A percentile compares a stretch with the other conserved stretches of the same genome.
phyloP scores from a whole-genome alignment of 2,113 vertebrate genomes.

The Pica pica region DNA sequence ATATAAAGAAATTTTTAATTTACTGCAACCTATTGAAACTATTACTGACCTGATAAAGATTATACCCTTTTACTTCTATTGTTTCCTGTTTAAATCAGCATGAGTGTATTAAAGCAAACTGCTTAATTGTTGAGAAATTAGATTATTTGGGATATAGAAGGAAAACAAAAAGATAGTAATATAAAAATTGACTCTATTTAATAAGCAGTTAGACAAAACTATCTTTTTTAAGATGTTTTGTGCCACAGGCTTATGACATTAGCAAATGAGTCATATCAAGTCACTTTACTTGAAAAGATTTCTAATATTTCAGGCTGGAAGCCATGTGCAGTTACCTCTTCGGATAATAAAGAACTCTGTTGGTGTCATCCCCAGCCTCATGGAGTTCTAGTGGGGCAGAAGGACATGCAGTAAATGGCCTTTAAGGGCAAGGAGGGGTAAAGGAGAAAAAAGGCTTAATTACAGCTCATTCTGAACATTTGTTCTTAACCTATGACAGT shows the following conservation, averaged over 20 bases:
- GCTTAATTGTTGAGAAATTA: slow-evolving; percentile 64
- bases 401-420: not conserved
- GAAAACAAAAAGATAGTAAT: slow-evolving; percentile 50
- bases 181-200: slow-evolving; percentile 49
- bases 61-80: slow-evolving; percentile 54
- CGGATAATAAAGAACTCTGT: not conserved
- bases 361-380: not conserved
- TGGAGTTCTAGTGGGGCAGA: not conserved
- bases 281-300: slow-evolving; percentile 3
- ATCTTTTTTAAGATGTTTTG: slow-evolving; percentile 35
- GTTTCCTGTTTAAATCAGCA: slow-evolving; percentile 67
- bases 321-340: not conserved
- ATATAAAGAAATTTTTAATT: slow-evolving; percentile 62
- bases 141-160: slow-evolving; percentile 45
- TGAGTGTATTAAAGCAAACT: slow-evolving; percentile 47
- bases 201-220: slow-evolving; percentile 53
- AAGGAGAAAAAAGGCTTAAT: not conserved
- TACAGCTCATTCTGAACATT: not conserved
- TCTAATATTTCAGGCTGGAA: slow-evolving; percentile 27
- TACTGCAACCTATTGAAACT: slow-evolving; percentile 58
- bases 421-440: not conserved
- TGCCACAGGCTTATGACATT: slow-evolving; percentile 31
- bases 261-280: slow-evolving; percentile 43
- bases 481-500: not conserved
- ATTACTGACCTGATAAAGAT: slow-evolving; percentile 66